Evolutionary conservation across 2,113 vertebrate species (phyloP), one percentile per base, ranked within the genome.

Genomic region (Notiomystis cincta): DNA sequence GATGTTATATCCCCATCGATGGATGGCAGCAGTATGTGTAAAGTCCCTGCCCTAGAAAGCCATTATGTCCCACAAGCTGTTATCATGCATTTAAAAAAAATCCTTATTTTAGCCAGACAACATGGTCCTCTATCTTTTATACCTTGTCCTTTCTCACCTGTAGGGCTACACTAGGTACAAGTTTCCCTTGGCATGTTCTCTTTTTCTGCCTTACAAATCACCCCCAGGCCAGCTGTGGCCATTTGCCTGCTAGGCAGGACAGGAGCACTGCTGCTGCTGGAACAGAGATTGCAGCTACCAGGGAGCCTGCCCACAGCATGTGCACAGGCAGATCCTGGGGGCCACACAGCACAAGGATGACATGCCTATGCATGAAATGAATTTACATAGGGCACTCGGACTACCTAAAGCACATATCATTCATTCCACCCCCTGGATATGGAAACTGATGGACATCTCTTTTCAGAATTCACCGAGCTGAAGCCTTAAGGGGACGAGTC

Each of bases 341-440:
- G 20, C 35, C 31, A 48, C 31, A 25, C 8, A 1, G 37, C 31
- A 7, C 1, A 19, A n/a, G 57, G 47, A 30, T 0, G 1, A 23
- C 24, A 9, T 5, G 38, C 2, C n/a, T 40, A 7, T 51, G 20
- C 13, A 48, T 6, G 6, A 13, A 35, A 44, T 25, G 64, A 40
- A 60, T 76, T 56, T 47, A 93, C 19, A 9, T 35, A 17, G 35
- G 44, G 21, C 44, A n/a, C 30, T 75, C 45, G 17, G 58, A 3
- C 30, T 33, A 38, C 38, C 35, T 51, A 25, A 27, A 84, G 11
- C 10, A 22, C 1, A 1, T 42, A 47, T 23, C 2, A 1, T 42
- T 71, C 16, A 17, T 66, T 58, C 53, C 14, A 20, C 16, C 71
- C 65, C 28, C 48, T 28, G 23, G 23, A 38, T 54, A 35, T 37